A percentile compares a stretch with the other conserved stretches of the same genome.
Conservation (phyloP, 2,797 vertebrate genomes). For the Poecilia wingei region DNA sequence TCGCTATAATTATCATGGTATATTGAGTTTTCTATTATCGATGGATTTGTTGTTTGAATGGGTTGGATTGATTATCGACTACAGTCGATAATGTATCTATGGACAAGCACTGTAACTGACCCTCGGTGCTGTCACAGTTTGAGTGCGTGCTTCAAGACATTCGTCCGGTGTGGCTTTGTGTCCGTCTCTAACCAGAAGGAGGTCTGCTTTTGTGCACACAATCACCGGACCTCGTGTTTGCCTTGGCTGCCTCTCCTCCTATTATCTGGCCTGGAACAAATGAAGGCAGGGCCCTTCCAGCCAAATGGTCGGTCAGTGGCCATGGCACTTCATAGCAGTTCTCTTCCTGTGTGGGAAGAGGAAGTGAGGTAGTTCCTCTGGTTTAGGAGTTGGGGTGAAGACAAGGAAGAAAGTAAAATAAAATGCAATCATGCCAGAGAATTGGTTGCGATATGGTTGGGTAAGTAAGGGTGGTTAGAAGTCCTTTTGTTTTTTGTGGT, state of each 20-base stretch:
- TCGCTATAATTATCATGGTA: background rate
- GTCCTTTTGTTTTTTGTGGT: conserved; percentile 1
- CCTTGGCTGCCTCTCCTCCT: conserved; percentile 69
- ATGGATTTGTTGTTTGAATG: background rate
- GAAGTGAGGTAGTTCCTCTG: conserved; percentile 77
- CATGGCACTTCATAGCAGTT: conserved; percentile 56
- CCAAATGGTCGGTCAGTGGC: conserved; percentile 59
- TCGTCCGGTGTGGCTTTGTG: conserved; percentile 42
- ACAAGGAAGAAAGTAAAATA: conserved; percentile 36
- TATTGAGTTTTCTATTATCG: background rate
- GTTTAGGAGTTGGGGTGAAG: conserved; percentile 56
- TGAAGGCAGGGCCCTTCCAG: conserved; percentile 70
- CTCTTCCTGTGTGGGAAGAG: conserved; percentile 75
- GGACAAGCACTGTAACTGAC: background rate
- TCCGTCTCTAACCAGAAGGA: conserved; percentile 40
- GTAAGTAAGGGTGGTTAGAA: background rate
- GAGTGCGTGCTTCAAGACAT: conserved; percentile 28
- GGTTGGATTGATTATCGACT: background rate
- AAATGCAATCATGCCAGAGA: conserved; percentile 31
- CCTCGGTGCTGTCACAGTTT: conserved; percentile 11
- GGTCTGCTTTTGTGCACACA: conserved; percentile 59
- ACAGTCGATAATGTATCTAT: background rate
- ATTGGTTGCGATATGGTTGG: background rate
- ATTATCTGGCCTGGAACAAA: conserved; percentile 83
- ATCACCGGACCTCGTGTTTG: conserved; percentile 76